Base-by-base conservation (phyloP, 2,113 vertebrate species). In the Ceuthmochares aereus region DNA sequence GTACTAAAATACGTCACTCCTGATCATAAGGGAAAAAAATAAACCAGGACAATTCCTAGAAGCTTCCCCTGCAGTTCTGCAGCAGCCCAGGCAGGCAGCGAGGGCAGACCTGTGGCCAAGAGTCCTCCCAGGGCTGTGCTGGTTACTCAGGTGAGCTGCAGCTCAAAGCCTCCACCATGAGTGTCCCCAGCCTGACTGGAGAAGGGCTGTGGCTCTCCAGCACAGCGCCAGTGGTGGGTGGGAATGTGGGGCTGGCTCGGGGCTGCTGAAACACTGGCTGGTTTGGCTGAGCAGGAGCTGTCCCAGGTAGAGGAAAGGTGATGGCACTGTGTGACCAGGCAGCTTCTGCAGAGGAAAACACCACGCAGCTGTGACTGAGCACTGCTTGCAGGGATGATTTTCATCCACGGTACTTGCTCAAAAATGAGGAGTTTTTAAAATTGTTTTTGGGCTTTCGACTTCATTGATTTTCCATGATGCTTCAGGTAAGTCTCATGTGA, bases 341-440 rank as follows among this genome's bases (percentile, higher is more conserved):
- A 21, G 56, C 63, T 87, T 40, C 81, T 73, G 34, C 62, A 23
- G 43, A 72, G 49, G n/a, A 14, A 19, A 76, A 72, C 12, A 42
- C 49, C 63, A 17, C 10, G 3, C 12, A 30, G 47, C 68, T 32
- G 1, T 1, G 17, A 36, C 26, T 0, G 19, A 19, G 81, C 22
- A 2, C 25, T 64, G 77, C 78, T 77, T 34, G 40, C 18, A 14
- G 81, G 74, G 51, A 12, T 14, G 23, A 45, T 36, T 63, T 63
- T 87, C 75, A 40, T 7, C 58, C 62, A 7, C 0, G 0, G 45
- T 3, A 32, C 60, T 4, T 43, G 34, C 40, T 70, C 56, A 5
- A 19, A 54, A 56, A n/a, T 1, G 1, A 66, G 5, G 1, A 1
- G 0, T 0, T 22, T 42, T 20, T 3, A 54, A 7, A 55, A 27